Conservation (phyloP, 1,140 invertebrate species). For the Eurosta solidaginis region DNA sequence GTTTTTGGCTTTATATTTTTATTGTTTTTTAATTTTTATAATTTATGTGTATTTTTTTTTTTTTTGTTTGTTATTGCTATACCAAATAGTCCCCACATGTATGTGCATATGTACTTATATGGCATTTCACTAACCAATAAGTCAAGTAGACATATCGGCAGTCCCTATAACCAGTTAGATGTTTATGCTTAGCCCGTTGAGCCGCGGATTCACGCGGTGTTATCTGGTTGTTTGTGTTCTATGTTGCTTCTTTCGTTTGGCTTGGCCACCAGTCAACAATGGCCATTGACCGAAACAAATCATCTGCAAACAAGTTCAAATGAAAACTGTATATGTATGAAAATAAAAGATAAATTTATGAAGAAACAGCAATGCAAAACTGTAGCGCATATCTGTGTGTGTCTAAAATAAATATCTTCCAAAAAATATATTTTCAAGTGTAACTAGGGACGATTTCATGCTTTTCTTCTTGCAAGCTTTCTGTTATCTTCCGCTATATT, state of each 20-base stretch:
- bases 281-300: constrained; percentile 33
- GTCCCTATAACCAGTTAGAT: constrained; percentile 16
- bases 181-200: background rate
- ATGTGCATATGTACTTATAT: background rate
- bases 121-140: constrained; percentile 11
- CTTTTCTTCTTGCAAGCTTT: background rate
- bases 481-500: background rate
- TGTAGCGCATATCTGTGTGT: too few species aligned
- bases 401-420: too few species aligned
- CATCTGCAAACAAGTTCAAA: constrained; percentile 32
- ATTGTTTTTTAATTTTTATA: too few species aligned
- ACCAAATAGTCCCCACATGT: background rate
- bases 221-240: background rate
- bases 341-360: too few species aligned
- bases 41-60: too few species aligned
- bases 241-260: background rate
- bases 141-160: background rate
- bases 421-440: too few species aligned
- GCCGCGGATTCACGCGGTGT: background rate
- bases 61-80: too few species aligned
- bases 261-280: background rate
- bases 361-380: too few species aligned
- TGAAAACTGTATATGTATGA: background rate
- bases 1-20: too few species aligned
- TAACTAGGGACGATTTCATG: background rate